These are phyloP conservation scores for Bruchidius siliquastri DNA, from an alignment of 2,888 invertebrate species.

Conservation along the genomic window DNA sequence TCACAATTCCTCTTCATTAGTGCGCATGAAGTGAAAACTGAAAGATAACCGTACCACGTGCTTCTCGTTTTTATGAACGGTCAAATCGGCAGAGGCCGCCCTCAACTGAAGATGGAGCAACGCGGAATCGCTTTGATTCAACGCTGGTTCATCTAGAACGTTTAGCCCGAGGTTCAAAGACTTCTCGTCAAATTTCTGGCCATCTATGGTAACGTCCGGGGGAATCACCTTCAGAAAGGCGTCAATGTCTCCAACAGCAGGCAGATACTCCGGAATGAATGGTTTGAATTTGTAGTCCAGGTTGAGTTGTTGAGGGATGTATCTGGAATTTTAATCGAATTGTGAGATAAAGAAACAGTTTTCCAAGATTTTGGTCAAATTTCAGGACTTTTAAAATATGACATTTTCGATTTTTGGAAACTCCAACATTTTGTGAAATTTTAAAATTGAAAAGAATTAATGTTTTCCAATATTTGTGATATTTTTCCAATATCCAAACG, in stretches of 20 bases:
- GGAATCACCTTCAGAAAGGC: conserved; percentile 91
- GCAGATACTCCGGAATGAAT: conserved; percentile 94
- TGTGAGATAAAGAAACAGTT: too few species aligned
- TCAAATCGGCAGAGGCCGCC: conserved; percentile 54
- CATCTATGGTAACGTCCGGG: conserved; percentile 59
- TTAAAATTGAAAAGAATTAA: too few species aligned
- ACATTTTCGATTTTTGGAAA: too few species aligned
- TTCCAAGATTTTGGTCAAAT: too few species aligned
- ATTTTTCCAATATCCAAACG: too few species aligned
- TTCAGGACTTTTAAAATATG: too few species aligned
- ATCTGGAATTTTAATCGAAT: conserved; percentile 53
- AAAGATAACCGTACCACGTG: conserved; percentile 29
- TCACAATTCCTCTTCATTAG: too few species aligned
- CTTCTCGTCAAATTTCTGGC: conserved; percentile 32
- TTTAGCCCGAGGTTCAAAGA: conserved; percentile 57
- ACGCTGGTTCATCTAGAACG: conserved; percentile 92
- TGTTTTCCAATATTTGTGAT: too few species aligned
- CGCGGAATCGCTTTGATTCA: conserved; percentile 94
- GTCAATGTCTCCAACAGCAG: conserved; percentile 97
- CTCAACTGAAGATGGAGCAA: conserved; percentile 86
- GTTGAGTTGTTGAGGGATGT: conserved; percentile 88
- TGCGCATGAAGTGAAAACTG: too few species aligned
- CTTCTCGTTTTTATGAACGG: conserved; percentile 36
- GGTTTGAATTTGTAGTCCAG: conserved; percentile 87
- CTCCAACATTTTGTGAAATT: too few species aligned